phyloP scores from a whole-genome alignment of 2,888 invertebrate genomes.

The Cantharis nigra region DNA sequence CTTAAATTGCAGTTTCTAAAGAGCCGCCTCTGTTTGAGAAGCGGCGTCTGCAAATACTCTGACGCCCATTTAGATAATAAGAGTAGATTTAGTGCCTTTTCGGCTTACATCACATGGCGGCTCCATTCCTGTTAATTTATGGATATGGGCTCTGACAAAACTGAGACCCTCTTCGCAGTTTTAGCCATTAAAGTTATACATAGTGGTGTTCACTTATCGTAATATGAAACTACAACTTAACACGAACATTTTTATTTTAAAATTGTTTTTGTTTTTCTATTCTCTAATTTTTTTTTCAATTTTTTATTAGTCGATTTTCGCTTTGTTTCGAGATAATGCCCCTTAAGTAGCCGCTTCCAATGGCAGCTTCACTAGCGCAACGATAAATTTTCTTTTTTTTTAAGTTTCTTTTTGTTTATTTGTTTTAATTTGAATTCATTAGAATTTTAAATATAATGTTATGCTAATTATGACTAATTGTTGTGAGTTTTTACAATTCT shows the following conservation, averaged over 20 bases:
- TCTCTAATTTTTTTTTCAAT: neutral
- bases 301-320: neutral
- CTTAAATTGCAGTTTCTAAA: conserved; percentile 23
- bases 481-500: neutral
- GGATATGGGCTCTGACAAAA: conserved; percentile 44
- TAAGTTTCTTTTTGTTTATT: neutral
- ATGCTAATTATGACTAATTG: neutral
- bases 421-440: conserved; percentile 4
- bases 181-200: conserved; percentile 35
- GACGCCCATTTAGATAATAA: conserved; percentile 55
- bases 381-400: neutral
- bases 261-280: neutral
- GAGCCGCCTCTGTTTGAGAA: conserved; percentile 38
- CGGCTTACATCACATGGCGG: conserved; percentile 53
- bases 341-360: neutral
- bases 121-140: conserved; percentile 51
- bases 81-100: conserved; percentile 54
- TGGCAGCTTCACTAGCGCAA: neutral
- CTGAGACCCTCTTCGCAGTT: conserved; percentile 39
- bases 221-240: conserved; percentile 14
- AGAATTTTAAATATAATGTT: neutral
- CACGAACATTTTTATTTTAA: conserved; percentile 3
- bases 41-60: conserved; percentile 52
- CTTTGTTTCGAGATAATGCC: neutral
- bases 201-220: conserved; percentile 24